Percentiles rank a stretch among this genome's conserved stretches.
Conservation (phyloP, 2,113 vertebrate species). For the Toxotes jaculatrix region DNA sequence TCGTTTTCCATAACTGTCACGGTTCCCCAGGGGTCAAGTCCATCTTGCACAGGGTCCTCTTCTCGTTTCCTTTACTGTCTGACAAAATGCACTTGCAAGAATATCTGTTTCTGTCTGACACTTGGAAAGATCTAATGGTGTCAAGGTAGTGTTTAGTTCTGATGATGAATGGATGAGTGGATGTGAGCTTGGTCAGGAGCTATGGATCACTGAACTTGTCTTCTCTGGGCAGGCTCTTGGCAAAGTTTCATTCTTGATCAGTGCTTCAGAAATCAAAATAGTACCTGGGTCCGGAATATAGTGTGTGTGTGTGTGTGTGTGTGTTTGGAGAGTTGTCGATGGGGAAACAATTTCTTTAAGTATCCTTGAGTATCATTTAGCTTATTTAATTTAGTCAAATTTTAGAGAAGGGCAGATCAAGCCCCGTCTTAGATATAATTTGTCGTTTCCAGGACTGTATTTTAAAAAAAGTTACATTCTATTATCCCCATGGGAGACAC, state of each 20-base stretch:
- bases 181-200: slow-evolving; percentile 36
- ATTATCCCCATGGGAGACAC: slow-evolving; percentile 33
- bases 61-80: slow-evolving; percentile 38
- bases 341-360: background rate
- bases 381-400: background rate
- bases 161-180: slow-evolving; percentile 56
- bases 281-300: background rate
- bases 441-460: background rate
- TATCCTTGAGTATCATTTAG: background rate
- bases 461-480: slow-evolving; percentile 7
- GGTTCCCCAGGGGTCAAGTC: slow-evolving; percentile 24
- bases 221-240: slow-evolving; percentile 22
- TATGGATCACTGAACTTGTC: slow-evolving; percentile 65
- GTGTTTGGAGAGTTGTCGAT: background rate
- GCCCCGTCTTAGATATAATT: background rate
- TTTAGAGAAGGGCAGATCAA: background rate
- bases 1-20: slow-evolving; percentile 47
- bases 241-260: slow-evolving; percentile 57
- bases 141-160: slow-evolving; percentile 37
- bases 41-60: background rate
- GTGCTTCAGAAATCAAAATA: slow-evolving; percentile 38
- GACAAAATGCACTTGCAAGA: background rate
- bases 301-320: slow-evolving; percentile 18
- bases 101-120: too few relatives aligned
- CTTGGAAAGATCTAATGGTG: background rate